A percentile compares a stretch with the other conserved stretches of the same genome.
Conservation (phyloP, 2,888 invertebrate genomes). For the Marronus borbonicus region DNA sequence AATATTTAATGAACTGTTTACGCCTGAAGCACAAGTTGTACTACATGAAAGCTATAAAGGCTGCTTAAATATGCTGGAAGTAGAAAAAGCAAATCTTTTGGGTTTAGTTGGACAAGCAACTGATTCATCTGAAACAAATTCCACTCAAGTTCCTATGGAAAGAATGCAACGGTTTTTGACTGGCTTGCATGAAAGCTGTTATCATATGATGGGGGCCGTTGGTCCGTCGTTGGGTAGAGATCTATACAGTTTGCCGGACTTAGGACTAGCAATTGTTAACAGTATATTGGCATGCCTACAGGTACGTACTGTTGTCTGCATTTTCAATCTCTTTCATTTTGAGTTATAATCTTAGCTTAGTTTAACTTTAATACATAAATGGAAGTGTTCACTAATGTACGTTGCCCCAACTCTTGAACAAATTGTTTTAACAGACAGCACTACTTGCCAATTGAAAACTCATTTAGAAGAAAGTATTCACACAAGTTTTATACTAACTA, state of each 20-base stretch:
- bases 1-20: constrained; percentile 86
- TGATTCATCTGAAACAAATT: constrained; percentile 65
- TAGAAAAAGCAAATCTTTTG: constrained; percentile 84
- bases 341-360: no score
- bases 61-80: constrained; percentile 81
- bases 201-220: constrained; percentile 84
- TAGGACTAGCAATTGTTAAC: constrained; percentile 82
- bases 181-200: constrained; percentile 86
- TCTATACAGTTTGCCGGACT: constrained; percentile 84
- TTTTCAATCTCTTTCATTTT: no score
- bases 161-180: constrained; percentile 90
- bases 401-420: no score
- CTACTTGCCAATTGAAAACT: no score
- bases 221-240: constrained; percentile 88
- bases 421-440: no score
- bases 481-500: no score
- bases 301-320: constrained; percentile 63
- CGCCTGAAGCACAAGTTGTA: constrained; percentile 76
- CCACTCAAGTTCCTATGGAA: constrained; percentile 76
- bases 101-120: constrained; percentile 73
- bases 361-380: no score
- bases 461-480: no score
- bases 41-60: constrained; percentile 80
- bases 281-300: constrained; percentile 81
- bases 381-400: no score